Base-by-base conservation (phyloP, 2,113 vertebrate genomes). In the Catharus minimus region DNA sequence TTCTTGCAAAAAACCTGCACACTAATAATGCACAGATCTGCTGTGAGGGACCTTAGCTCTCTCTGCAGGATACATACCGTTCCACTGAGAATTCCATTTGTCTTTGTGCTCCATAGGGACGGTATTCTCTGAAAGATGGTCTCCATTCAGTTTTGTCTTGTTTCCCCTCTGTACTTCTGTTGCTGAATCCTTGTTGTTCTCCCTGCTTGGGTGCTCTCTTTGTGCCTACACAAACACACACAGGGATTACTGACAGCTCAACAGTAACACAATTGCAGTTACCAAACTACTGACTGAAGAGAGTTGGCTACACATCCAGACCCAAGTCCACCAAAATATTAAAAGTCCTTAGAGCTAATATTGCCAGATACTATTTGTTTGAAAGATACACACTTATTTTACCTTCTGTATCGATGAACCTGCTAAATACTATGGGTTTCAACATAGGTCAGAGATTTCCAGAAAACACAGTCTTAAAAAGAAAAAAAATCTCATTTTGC, bases 61-160 rank as follows among this genome's bases (percentile, higher is more conserved):
- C 22, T 57, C 21, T 39, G 2, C 27, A 53, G 8, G 15, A 65
- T 8, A 97, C 97, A 5, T 95, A 99, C 98, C 79, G 98, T n/a
- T 97, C 95, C 46, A 86, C 39, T 10, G 96, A 88, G 19, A 96
- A 96, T 64, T 98, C 97, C 24, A 32, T 93, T 57, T 96, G 95
- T 56, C 79, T 76, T 76, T 97, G 95, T 0, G 92, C 95, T 62
- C 97, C 96, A 74, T 88, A 97, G 44, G 94, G 75, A 66, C 72
- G 88, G 8, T 92, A 93, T 53, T 98, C 96, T 52, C 94, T 95
- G 74, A 97, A 97, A 44, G 87, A 89, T 3, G 94, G 53, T 66
- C 94, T 97, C 95, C 97, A 93, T 39, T 96, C 96, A 26, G 80
- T 75, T 96, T 97, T 97, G 13, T 97, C 97, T 27, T 94, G 90